Evolutionary conservation across 1,140 invertebrate species (phyloP).

Genomic region (Pantala flavescens): DNA sequence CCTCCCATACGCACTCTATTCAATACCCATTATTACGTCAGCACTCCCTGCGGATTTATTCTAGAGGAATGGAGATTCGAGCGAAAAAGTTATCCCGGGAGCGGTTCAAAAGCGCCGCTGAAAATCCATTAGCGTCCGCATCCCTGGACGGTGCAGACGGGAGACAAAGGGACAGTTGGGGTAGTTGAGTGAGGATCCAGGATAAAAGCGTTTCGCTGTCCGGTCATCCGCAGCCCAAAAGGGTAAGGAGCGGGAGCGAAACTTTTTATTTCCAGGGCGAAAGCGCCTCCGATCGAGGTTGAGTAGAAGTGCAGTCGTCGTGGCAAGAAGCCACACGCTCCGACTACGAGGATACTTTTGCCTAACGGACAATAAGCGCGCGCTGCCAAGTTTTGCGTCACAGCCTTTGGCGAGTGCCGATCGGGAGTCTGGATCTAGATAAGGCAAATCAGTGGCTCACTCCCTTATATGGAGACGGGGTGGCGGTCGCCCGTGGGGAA

Average conservation of each 20-base stretch:
- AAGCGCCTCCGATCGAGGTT: background rate
- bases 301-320: background rate
- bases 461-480: background rate
- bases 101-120: no score
- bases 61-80: no score
- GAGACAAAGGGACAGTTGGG: background rate
- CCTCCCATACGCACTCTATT: no score
- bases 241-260: background rate
- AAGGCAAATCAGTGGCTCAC: background rate
- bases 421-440: background rate
- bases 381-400: background rate
- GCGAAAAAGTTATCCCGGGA: no score
- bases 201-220: background rate
- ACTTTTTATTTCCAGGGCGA: background rate
- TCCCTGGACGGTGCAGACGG: background rate
- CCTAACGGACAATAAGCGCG: background rate
- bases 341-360: background rate
- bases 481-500: background rate
- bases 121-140: background rate
- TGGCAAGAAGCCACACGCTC: background rate
- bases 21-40: no score
- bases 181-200: background rate
- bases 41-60: no score
- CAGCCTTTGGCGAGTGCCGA: background rate
- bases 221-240: background rate